phyloP scores from a whole-genome alignment of 30 jellyfish, hydroid and myxozoan species.

The Turritopsis rubra region DNA sequence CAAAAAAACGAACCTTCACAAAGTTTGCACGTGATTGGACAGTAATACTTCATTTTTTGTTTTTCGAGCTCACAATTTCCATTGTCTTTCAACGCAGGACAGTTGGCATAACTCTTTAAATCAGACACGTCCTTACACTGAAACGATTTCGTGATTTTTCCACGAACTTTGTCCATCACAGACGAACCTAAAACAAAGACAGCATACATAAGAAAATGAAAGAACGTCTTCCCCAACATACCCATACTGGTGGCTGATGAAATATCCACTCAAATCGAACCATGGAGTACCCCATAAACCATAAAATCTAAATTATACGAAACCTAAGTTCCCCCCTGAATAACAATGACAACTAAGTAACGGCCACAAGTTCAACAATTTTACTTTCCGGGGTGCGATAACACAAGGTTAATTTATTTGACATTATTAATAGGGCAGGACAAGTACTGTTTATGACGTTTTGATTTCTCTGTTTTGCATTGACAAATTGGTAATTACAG shows the following conservation, averaged over 20 bases:
- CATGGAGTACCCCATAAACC: background rate
- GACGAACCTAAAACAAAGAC: background rate
- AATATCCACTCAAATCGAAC: background rate
- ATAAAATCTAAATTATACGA: background rate
- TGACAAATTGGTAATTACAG: background rate
- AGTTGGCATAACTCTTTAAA: background rate
- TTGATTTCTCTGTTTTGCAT: background rate
- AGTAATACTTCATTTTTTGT: conserved; percentile 9
- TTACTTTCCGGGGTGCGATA: background rate
- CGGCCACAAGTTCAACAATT: background rate
- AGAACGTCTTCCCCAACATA: background rate
- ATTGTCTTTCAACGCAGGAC: background rate
- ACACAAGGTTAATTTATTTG: background rate
- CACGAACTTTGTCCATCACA: background rate
- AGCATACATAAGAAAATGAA: background rate
- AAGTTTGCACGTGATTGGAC: background rate
- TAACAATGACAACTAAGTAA: background rate
- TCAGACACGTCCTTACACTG: background rate
- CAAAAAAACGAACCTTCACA: conserved; percentile 17
- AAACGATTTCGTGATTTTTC: background rate
- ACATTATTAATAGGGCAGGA: background rate
- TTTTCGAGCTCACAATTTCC: background rate
- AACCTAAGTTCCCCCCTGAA: background rate
- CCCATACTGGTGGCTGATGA: too few relatives aligned
- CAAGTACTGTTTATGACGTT: background rate